Conservation (phyloP, 2,113 vertebrate species). For the Tenebrosternarchus preto region DNA sequence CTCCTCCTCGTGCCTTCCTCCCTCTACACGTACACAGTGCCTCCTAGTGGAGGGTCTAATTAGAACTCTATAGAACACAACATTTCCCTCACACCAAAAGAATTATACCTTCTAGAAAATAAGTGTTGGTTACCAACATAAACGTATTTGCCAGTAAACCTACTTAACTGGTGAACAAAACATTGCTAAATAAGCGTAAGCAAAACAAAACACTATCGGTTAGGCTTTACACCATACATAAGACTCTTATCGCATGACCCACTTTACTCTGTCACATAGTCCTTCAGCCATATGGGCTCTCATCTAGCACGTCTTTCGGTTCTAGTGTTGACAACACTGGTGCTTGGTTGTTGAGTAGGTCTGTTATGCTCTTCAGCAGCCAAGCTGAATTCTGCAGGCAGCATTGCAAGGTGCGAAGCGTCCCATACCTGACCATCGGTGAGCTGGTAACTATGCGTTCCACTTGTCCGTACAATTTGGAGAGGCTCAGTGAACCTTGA, state of each 20-base stretch:
- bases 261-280: neutral
- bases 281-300: neutral
- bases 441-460: neutral
- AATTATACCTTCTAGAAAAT: neutral
- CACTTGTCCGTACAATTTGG: neutral
- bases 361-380: neutral
- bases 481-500: neutral
- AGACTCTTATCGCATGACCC: neutral
- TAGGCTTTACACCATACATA: neutral
- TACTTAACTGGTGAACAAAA: neutral
- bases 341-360: neutral
- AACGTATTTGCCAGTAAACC: neutral
- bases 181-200: too few relatives aligned
- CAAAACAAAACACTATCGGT: neutral
- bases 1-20: neutral
- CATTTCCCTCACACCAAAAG: neutral
- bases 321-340: neutral
- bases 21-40: too few relatives aligned
- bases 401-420: neutral
- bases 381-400: neutral
- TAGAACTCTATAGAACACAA: conserved; percentile 3
- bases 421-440: neutral
- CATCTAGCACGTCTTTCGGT: neutral
- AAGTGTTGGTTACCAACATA: neutral
- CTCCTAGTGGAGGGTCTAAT: too few relatives aligned